Evolutionary conservation across 2,888 invertebrate genomes (phyloP).

Genomic region (Hydroisotoma schaefferi): DNA sequence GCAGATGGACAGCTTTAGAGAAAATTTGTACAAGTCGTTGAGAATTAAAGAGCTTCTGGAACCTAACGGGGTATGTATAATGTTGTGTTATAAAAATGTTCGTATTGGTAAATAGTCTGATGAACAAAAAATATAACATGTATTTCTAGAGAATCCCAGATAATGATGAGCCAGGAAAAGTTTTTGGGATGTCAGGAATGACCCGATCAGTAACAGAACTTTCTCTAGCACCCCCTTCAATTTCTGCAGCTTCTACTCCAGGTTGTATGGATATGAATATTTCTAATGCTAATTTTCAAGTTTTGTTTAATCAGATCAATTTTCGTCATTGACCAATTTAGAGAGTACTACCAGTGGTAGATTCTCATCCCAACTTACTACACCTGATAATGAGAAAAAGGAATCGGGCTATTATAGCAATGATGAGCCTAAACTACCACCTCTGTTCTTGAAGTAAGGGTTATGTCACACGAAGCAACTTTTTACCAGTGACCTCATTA

Average conservation of each 20-base stretch:
- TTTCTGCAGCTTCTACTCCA: slow-evolving; percentile 47
- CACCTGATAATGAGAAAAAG: slow-evolving; percentile 48
- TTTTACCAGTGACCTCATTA: not conserved
- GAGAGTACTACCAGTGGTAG: slow-evolving; percentile 49
- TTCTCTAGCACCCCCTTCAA: slow-evolving; percentile 39
- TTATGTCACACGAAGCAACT: no score
- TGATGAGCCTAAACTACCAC: slow-evolving; percentile 45
- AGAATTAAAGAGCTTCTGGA: slow-evolving; percentile 76
- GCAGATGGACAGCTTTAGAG: slow-evolving; percentile 79
- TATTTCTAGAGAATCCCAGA: slow-evolving; percentile 42
- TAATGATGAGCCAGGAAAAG: slow-evolving; percentile 47
- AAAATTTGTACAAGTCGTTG: slow-evolving; percentile 69
- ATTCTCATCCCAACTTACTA: slow-evolving; percentile 47
- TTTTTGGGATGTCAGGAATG: slow-evolving; percentile 41
- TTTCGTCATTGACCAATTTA: slow-evolving; percentile 4
- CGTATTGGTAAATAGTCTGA: no score
- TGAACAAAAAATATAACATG: not conserved
- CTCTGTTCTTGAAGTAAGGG: slow-evolving; percentile 47
- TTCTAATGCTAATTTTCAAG: not conserved
- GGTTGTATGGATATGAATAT: slow-evolving; percentile 26
- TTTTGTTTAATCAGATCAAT: not conserved
- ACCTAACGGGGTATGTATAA: slow-evolving; percentile 63
- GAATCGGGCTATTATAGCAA: slow-evolving; percentile 48
- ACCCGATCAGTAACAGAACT: slow-evolving; percentile 46
- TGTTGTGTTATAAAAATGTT: not conserved